These are phyloP conservation scores for Leucopternis melanops DNA, from an alignment of 2,113 vertebrate genomes.

Conservation along the genomic window DNA sequence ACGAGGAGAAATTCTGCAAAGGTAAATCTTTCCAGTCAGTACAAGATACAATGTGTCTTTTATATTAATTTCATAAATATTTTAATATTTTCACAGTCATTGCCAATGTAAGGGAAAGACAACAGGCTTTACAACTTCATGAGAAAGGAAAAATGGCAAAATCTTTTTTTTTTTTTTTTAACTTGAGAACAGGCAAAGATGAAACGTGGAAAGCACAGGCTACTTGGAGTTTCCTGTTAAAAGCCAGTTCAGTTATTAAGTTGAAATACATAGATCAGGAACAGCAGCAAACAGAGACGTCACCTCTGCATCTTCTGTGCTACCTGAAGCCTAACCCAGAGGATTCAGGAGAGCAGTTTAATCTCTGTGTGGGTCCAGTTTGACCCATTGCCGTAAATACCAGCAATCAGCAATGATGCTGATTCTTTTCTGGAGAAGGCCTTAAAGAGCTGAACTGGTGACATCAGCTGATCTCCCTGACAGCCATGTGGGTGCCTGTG, in stretches of 20 bases:
- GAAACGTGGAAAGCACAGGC: neutral
- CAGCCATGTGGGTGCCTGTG: neutral
- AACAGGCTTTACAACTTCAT: neutral
- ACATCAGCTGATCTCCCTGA: neutral
- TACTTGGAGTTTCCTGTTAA: neutral
- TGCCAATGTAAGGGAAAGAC: neutral
- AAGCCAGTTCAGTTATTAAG: neutral
- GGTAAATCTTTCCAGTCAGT: conserved; percentile 45
- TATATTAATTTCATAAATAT: neutral
- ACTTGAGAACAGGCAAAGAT: neutral
- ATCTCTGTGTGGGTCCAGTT: neutral
- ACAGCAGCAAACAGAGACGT: neutral
- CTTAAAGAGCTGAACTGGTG: neutral
- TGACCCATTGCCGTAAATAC: neutral
- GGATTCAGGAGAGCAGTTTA: neutral
- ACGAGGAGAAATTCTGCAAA: conserved; percentile 79
- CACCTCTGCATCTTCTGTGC: neutral
- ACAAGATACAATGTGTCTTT: neutral
- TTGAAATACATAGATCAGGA: neutral
- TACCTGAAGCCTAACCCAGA: neutral
- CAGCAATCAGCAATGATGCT: no score
- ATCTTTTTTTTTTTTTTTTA: neutral
- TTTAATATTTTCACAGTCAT: neutral
- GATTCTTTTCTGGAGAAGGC: neutral
- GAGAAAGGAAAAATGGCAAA: neutral